phyloP scores from a whole-genome alignment of 2,888 invertebrate species.

The Hoplodrina ambigua region DNA sequence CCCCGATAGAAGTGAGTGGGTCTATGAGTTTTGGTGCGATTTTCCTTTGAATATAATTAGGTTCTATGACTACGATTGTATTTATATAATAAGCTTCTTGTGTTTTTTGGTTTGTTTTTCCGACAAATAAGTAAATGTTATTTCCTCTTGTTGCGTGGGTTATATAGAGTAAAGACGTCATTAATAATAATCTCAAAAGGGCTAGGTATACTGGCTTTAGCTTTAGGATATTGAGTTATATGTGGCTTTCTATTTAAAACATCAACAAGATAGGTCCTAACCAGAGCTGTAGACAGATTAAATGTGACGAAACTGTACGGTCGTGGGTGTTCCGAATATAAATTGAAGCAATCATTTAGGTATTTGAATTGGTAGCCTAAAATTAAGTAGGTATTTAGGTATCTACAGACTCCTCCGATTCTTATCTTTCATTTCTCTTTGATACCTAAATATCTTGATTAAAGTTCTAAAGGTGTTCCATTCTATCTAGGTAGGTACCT shows the following conservation, averaged over 20 bases:
- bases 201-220: not conserved
- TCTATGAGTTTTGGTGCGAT: constrained; percentile 68
- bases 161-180: constrained; percentile 4
- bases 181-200: not conserved
- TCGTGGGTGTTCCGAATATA: not conserved
- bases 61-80: constrained; percentile 48
- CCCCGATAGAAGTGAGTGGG: constrained; percentile 70
- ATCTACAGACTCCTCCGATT: constrained; percentile 16
- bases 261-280: constrained; percentile 6
- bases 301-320: not conserved
- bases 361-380: constrained; percentile 15
- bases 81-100: constrained; percentile 51
- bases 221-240: not conserved
- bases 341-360: constrained; percentile 19
- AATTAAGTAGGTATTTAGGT: not conserved
- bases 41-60: constrained; percentile 68
- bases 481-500: not conserved
- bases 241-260: constrained; percentile 18
- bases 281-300: constrained; percentile 1
- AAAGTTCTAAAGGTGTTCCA: constrained; percentile 27
- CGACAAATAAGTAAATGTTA: constrained; percentile 10
- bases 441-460: constrained; percentile 38
- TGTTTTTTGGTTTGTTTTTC: constrained; percentile 42
- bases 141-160: not conserved
- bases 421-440: constrained; percentile 24